phyloP scores from a whole-genome alignment of 1,140 invertebrate genomes.

The Tribolium madens region DNA sequence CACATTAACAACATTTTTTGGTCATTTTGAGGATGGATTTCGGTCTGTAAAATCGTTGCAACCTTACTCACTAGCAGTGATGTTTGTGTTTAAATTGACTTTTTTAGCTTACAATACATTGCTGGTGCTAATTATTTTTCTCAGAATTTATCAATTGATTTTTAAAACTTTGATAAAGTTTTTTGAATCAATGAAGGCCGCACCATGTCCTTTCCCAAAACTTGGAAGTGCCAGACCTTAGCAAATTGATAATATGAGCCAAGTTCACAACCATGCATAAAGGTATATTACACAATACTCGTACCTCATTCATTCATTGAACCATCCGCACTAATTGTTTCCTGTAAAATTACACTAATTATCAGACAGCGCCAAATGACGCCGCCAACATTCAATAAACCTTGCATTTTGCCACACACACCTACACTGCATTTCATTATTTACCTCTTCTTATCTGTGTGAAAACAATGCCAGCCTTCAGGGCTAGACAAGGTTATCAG shows the following conservation, averaged over 20 bases:
- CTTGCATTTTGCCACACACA: conserved; percentile 39
- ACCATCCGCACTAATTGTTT: conserved; percentile 34
- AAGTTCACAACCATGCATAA: background rate
- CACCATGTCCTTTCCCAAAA: conserved; percentile 4
- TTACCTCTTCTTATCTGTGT: conserved; percentile 45
- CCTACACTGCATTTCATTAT: conserved; percentile 42
- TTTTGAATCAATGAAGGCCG: background rate
- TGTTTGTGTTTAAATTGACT: too few relatives aligned
- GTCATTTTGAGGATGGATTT: too few relatives aligned
- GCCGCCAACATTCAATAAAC: conserved; percentile 39
- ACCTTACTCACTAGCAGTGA: too few relatives aligned
- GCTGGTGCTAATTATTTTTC: too few relatives aligned
- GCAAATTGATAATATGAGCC: background rate
- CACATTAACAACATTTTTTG: too few relatives aligned
- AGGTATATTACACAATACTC: conserved; percentile 19
- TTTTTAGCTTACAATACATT: too few relatives aligned
- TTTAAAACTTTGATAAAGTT: too few relatives aligned
- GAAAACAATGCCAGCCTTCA: conserved; percentile 57
- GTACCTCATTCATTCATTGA: conserved; percentile 13
- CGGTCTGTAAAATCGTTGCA: too few relatives aligned
- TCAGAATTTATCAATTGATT: too few relatives aligned
- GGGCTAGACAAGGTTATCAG: conserved; percentile 55
- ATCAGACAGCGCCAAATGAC: conserved; percentile 9
- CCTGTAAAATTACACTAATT: conserved; percentile 22
- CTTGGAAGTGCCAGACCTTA: background rate